Percentiles rank a stretch among this genome's conserved stretches.
Conservation (phyloP, 2,888 invertebrate genomes). For the Heteromyza rotundicornis region DNA sequence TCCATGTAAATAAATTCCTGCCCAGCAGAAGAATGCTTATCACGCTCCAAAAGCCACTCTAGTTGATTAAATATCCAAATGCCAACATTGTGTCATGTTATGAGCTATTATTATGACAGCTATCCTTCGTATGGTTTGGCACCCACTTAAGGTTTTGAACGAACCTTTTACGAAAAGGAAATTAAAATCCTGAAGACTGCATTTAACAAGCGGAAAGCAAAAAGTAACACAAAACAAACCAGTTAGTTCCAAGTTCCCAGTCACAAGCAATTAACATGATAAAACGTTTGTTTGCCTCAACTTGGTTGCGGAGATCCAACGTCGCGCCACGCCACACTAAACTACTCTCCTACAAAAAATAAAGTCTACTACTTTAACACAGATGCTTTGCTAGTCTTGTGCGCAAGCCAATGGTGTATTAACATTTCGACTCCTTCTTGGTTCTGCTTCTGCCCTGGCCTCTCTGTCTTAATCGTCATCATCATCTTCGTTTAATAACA, state of each 20-base stretch:
- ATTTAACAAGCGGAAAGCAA: conserved; percentile 1
- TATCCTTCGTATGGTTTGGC: conserved; percentile 14
- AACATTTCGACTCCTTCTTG: no score
- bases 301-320: background rate
- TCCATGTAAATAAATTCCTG: no score
- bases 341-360: background rate
- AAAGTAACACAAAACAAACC: background rate
- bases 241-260: background rate
- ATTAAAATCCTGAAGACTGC: conserved; percentile 19
- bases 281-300: conserved; percentile 30
- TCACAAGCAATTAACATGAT: conserved; percentile 36
- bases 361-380: no score
- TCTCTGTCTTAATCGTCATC: background rate
- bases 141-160: conserved; percentile 13
- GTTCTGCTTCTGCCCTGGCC: background rate
- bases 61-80: no score
- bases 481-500: background rate
- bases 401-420: no score
- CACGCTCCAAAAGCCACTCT: no score
- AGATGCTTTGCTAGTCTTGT: background rate
- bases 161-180: conserved; percentile 12
- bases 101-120: conserved; percentile 8
- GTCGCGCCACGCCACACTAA: background rate
- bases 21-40: no score
- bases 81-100: no score